Evolutionary conservation across 2,888 invertebrate species (phyloP), one percentile per base, ranked within the genome.

Genomic region (Eupithecia subfuscata): DNA sequence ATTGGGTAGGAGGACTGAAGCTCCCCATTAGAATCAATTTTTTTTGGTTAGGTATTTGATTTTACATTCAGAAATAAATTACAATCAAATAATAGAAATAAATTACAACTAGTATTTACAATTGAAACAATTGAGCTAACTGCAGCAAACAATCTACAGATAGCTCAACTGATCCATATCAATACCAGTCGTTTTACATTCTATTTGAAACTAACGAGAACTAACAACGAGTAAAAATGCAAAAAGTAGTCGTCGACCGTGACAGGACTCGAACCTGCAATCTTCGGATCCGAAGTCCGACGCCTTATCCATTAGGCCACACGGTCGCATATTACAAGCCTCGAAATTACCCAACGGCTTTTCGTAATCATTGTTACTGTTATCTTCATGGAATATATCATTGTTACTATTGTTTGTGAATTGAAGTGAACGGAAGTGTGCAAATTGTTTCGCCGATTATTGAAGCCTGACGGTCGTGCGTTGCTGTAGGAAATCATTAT

Each of bases 221-320:
- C 16, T 4, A 14, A 18, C 8, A 48, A 8, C 9, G 18, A 48
- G 8, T 12, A 60, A 60, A 60, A 60, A 60, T 25, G 12, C 68
- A 25, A 68, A 68, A 68, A 45, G 43, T 43, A 60, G 8, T 45
- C 0, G 22, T 82, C 96, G 96, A 96, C 96, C 96, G 96, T 96
- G 96, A 96, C 96, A 96, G 96, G 96, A 96, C 96, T 96, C 96
- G 96, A 96, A 96, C 96, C 96, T 96, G 96, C 96, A 96, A 96
- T 96, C 96, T 96, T 96, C 96, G 96, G 96, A 96, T 96, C 95
- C 96, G 96, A 96, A 96, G 96, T 96, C 96, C 96, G 96, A 96
- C 96, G 96, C 96, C 96, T 96, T 96, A 96, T 96, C 96, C 96
- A 96, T 96, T 96, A 96, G 96, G 96, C 96, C 96, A 96, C 96